A percentile compares a stretch with the other conserved stretches of the same genome.
phyloP scores from a whole-genome alignment of 2,888 invertebrate species.

The Orthosia gracilis region DNA sequence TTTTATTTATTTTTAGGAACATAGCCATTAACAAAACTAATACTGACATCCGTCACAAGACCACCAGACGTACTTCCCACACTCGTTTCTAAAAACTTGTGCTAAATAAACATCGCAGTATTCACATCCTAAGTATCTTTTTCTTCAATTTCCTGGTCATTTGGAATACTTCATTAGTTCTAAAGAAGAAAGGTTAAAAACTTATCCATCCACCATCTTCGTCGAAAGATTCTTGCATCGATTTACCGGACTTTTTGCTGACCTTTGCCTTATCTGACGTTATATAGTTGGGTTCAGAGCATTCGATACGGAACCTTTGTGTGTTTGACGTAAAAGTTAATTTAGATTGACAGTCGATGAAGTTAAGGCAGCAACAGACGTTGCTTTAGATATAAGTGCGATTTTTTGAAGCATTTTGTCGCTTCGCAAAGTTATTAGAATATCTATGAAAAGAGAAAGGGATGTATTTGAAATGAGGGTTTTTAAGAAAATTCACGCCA shows the following conservation, averaged over 20 bases:
- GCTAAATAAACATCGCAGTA: conserved; percentile 22
- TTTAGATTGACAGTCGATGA: neutral
- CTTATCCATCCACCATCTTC: conserved; percentile 29
- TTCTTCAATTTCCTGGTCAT: conserved; percentile 50
- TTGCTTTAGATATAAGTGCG: neutral
- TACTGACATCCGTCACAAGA: conserved; percentile 35
- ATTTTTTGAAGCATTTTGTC: neutral
- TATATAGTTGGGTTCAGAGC: neutral
- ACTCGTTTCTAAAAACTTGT: conserved; percentile 21
- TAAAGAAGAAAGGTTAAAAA: conserved; percentile 54
- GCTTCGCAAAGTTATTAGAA: neutral
- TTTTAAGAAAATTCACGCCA: too few species aligned
- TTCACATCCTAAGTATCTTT: conserved; percentile 24
- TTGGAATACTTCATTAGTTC: conserved; percentile 40
- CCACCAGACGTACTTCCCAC: conserved; percentile 22
- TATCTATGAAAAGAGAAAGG: too few species aligned
- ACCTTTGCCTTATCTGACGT: conserved; percentile 30
- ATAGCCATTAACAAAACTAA: conserved; percentile 16
- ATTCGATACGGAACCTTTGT: conserved; percentile 21
- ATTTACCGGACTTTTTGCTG: conserved; percentile 49
- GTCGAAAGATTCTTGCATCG: conserved; percentile 27
- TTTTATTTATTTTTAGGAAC: conserved; percentile 18
- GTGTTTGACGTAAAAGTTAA: conserved; percentile 15
- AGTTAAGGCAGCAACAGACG: conserved; percentile 20
- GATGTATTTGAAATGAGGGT: too few species aligned